Evolutionary conservation across 2,888 invertebrate species (phyloP), one percentile per base, ranked within the genome.

Genomic region (Melanostoma mellinum): DNA sequence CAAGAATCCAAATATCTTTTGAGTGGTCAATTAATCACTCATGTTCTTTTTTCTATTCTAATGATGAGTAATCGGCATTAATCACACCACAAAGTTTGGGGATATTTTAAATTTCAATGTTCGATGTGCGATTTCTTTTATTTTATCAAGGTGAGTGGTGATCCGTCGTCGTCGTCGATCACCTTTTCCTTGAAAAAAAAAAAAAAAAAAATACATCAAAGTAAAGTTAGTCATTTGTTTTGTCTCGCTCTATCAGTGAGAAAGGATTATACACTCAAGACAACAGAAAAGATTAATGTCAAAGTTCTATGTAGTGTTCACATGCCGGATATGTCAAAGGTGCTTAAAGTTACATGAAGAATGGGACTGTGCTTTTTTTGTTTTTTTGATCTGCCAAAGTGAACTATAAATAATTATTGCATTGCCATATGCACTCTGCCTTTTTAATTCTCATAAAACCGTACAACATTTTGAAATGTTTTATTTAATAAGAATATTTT

Each of bases 21-120:
- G 61, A 61, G 72, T 72, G 72, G 61, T 40, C 42, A 58, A 35
- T 40, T 30, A 72, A 61, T 72, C 44, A 60, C 32, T 60, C 63
- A 38, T 32, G 42, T 32, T 50, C 42, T 9, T 40, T 20, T 33
- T 33, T 58, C 6, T 20, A 20, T 38, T 48, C 50, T 60, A 40
- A 50, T 48, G 60, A 60, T 60, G 40, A 60, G 58, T 71, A 61
- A 61, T 44, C 61, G 60, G 8, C 33, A 55, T 38, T n/a, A 38
- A 20, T 61, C 60, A 72, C 52, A 53, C 53, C 20, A 61, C 60
- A 35, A 72, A 38, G 33, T 72, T 53, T 2, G 33, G 42, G 9
- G 58, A 20, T 56, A 36, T 44, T 58, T 32, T n/a, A 60, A 3
- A 20, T 20, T 20, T 20, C 20, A 20, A 20, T 20, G 20, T 20